phyloP scores from a whole-genome alignment of 2,888 invertebrate genomes.

The Hylaea fasciaria region DNA sequence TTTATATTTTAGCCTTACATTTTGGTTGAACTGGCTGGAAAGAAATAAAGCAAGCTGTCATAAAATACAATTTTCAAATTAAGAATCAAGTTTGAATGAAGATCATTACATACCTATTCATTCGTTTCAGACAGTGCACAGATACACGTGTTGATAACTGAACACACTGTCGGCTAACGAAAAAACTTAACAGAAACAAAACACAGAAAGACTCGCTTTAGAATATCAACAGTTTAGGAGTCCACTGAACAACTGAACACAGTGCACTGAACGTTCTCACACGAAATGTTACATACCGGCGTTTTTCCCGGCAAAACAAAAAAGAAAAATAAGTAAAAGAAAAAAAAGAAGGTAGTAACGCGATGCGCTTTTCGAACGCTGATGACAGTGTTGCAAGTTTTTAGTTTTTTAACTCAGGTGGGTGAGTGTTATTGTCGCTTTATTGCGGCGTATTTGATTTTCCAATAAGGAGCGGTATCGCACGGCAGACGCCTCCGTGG shows the following conservation, averaged over 20 bases:
- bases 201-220: slow-evolving; percentile 50
- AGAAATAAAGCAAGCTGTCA: not conserved
- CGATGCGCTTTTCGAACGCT: slow-evolving; percentile 35
- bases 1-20: not conserved
- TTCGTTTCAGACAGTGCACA: slow-evolving; percentile 51
- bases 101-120: slow-evolving; percentile 54
- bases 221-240: slow-evolving; percentile 50
- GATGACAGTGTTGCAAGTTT: slow-evolving; percentile 42
- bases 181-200: slow-evolving; percentile 52
- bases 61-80: not conserved
- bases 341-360: slow-evolving; percentile 46
- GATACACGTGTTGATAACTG: slow-evolving; percentile 63
- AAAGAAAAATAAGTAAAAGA: slow-evolving; percentile 56
- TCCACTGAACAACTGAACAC: slow-evolving; percentile 53
- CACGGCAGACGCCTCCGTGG: slow-evolving; percentile 64
- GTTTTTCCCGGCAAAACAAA: slow-evolving; percentile 74
- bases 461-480: slow-evolving; percentile 49
- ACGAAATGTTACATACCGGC: slow-evolving; percentile 65
- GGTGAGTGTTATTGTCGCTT: slow-evolving; percentile 43
- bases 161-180: slow-evolving; percentile 54
- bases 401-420: slow-evolving; percentile 48
- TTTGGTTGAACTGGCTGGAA: slow-evolving; percentile 2
- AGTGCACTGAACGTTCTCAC: slow-evolving; percentile 58
- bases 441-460: slow-evolving; percentile 51
- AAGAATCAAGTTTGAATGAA: slow-evolving; percentile 26